Evolutionary conservation across 2,797 vertebrate species (phyloP).

Genomic region (Bryconaethiops microstoma): DNA sequence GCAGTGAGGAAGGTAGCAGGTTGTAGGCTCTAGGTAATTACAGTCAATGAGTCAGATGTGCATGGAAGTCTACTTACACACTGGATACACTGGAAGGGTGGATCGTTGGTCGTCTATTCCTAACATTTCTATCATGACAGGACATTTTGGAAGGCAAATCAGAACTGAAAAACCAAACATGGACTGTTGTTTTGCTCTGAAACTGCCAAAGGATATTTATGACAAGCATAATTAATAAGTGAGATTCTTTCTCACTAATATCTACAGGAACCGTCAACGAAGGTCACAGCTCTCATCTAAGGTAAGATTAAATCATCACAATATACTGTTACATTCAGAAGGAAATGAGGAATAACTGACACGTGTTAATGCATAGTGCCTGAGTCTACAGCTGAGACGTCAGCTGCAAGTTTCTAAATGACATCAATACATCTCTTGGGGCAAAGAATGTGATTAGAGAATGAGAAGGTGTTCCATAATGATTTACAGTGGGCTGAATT

Average conservation of each 20-base stretch:
- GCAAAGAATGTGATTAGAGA: neutral
- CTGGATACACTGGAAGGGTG: neutral
- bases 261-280: neutral
- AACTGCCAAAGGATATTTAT: neutral
- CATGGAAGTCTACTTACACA: constrained; percentile 4
- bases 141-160: constrained; percentile 10
- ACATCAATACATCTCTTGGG: constrained; percentile 30
- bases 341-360: neutral
- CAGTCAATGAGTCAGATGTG: constrained; percentile 10
- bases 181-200: constrained; percentile 4
- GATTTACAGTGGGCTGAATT: constrained; percentile 22
- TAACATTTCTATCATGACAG: neutral
- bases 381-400: constrained; percentile 2
- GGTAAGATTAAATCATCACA: constrained; percentile 26
- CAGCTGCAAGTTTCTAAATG: constrained; percentile 15
- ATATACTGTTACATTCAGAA: neutral
- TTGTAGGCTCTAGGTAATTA: constrained; percentile 19
- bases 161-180: constrained; percentile 12
- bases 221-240: neutral
- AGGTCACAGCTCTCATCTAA: constrained; percentile 20
- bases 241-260: constrained; percentile 3
- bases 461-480: constrained; percentile 22
- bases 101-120: neutral
- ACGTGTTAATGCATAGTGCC: neutral
- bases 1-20: neutral